phyloP scores from a whole-genome alignment of 2,888 invertebrate genomes.

The Perizoma affinitatum region DNA sequence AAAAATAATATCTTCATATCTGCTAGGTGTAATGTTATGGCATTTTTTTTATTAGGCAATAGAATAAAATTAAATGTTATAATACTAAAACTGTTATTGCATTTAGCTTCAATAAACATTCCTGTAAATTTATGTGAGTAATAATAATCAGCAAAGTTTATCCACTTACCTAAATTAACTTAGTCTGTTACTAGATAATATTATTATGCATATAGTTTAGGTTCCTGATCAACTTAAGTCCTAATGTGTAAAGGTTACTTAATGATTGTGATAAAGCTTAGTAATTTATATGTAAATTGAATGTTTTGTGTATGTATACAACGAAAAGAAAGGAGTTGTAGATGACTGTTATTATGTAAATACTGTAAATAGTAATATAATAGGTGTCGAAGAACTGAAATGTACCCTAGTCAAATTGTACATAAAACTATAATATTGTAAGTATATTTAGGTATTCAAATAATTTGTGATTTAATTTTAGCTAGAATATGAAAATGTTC shows the following conservation, averaged over 20 bases:
- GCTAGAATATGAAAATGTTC: slow-evolving; percentile 76
- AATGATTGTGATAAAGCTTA: slow-evolving; percentile 77
- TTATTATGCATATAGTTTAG: slow-evolving; percentile 55
- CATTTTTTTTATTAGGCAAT: slow-evolving; percentile 20
- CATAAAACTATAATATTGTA: slow-evolving; percentile 62
- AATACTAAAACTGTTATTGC: slow-evolving; percentile 14
- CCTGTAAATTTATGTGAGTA: slow-evolving; percentile 33
- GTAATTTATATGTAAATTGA: slow-evolving; percentile 64
- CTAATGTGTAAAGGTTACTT: slow-evolving; percentile 49
- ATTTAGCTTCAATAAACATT: slow-evolving; percentile 49
- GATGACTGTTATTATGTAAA: slow-evolving; percentile 60
- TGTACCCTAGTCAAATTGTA: slow-evolving; percentile 84
- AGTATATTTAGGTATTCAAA: slow-evolving; percentile 61
- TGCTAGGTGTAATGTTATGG: slow-evolving; percentile 19
- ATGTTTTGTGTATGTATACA: slow-evolving; percentile 30
- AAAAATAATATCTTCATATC: slow-evolving; percentile 29
- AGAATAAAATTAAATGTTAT: slow-evolving; percentile 8
- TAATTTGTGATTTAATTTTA: slow-evolving; percentile 82
- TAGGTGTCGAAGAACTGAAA: slow-evolving; percentile 78
- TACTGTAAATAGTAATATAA: slow-evolving; percentile 54
- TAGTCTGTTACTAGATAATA: slow-evolving; percentile 36
- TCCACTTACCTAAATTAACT: slow-evolving; percentile 36
- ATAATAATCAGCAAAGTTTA: slow-evolving; percentile 10
- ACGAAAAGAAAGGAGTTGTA: slow-evolving; percentile 44
- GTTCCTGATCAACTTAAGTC: slow-evolving; percentile 67